phyloP scores from a whole-genome alignment of 2,888 invertebrate species.

The Lithophane leautieri region DNA sequence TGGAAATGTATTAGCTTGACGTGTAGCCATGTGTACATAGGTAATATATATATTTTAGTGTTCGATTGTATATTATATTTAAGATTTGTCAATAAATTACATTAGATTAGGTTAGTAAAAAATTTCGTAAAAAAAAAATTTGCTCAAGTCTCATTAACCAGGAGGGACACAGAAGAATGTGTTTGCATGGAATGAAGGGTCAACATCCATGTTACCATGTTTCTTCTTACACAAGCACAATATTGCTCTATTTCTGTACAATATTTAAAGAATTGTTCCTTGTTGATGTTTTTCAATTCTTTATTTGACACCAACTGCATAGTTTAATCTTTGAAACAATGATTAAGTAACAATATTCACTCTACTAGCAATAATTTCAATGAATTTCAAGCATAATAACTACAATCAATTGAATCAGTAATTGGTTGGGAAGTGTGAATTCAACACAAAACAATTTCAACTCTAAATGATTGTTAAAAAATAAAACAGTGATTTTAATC shows the following conservation, averaged over 20 bases:
- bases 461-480: not conserved
- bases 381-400: not conserved
- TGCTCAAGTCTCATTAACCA: not conserved
- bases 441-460: too few species aligned
- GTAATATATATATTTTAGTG: too few species aligned
- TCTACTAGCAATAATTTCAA: not conserved
- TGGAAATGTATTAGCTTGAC: too few species aligned
- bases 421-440: too few species aligned
- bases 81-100: too few species aligned
- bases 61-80: too few species aligned
- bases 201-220: not conserved
- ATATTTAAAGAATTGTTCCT: not conserved
- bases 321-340: not conserved
- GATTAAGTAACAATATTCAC: not conserved
- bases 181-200: not conserved
- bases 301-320: not conserved
- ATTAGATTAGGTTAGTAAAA: too few species aligned
- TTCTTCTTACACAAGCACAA: not conserved
- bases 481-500: not conserved
- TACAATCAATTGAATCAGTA: not conserved
- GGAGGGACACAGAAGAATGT: not conserved
- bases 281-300: not conserved
- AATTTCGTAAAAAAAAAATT: too few species aligned
- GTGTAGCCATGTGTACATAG: too few species aligned
- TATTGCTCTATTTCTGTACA: not conserved